Conservation (phyloP, 2,797 vertebrate species). For the Sternarchorhynchus goeldii region DNA sequence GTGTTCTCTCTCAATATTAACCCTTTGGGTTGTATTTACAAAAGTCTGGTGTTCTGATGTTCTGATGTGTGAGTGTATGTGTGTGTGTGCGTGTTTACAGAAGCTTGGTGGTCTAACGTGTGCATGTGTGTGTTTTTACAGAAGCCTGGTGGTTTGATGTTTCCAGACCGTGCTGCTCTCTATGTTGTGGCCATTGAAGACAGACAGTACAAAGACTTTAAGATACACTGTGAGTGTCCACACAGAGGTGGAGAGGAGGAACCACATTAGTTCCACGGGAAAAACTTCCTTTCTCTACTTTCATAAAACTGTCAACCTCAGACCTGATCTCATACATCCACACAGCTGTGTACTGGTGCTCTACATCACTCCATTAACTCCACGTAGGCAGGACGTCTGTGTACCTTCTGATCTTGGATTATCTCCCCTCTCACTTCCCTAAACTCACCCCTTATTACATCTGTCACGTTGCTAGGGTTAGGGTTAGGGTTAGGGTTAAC, state of each 20-base stretch:
- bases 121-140: slow-evolving; percentile 72
- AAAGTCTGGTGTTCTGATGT: slow-evolving; percentile 98
- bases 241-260: background rate
- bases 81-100: slow-evolving; percentile 36
- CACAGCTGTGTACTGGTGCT: too few species aligned
- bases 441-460: too few species aligned
- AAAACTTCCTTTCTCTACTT: too few species aligned
- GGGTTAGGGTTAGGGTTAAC: too few species aligned
- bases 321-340: too few species aligned
- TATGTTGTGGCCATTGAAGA: slow-evolving; percentile 98
- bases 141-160: slow-evolving; percentile 98
- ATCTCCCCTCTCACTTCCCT: too few species aligned
- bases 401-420: too few species aligned
- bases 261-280: too few species aligned
- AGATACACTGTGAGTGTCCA: slow-evolving; percentile 94
- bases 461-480: too few species aligned
- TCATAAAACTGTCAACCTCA: too few species aligned
- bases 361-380: too few species aligned
- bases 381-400: too few species aligned
- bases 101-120: background rate
- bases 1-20: background rate
- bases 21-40: slow-evolving; percentile 66
- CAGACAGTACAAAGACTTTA: slow-evolving; percentile 99
- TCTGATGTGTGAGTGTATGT: slow-evolving; percentile 58
- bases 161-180: slow-evolving; percentile 95